These are phyloP conservation scores for Cephalopholis sonnerati DNA, from an alignment of 2,113 vertebrate genomes.

Conservation along the genomic window DNA sequence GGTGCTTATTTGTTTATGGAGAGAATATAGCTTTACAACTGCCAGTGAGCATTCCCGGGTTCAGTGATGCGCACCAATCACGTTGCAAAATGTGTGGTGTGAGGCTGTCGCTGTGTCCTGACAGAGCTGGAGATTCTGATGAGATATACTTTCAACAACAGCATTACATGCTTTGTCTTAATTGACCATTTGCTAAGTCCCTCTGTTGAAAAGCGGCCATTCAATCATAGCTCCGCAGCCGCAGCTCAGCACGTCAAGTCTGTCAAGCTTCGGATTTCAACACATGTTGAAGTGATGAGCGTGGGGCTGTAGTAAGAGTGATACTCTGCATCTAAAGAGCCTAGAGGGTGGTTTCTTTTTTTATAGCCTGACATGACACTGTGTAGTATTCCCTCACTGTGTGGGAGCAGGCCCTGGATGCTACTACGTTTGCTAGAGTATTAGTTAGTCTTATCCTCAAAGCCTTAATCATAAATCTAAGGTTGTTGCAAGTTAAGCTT, in stretches of 20 bases:
- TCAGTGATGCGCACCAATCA: constrained; percentile 51
- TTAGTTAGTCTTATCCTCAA: background rate
- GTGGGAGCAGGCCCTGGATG: background rate
- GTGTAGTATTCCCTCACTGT: background rate
- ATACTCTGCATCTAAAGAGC: background rate
- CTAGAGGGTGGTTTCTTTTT: background rate
- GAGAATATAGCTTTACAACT: constrained; percentile 58
- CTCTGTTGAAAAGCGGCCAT: background rate
- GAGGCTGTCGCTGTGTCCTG: background rate
- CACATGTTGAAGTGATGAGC: background rate
- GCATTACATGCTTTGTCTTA: background rate
- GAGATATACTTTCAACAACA: constrained; percentile 1
- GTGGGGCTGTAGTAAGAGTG: background rate
- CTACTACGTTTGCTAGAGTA: background rate
- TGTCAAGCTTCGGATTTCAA: background rate
- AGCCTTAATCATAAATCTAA: background rate
- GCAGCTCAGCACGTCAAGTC: background rate
- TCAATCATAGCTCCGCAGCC: background rate
- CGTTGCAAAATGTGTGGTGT: constrained; percentile 22
- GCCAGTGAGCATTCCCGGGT: constrained; percentile 38
- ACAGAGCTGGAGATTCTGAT: constrained; percentile 19
- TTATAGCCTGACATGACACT: background rate
- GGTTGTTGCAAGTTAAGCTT: background rate
- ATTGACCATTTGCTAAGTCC: background rate
- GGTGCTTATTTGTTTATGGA: constrained; percentile 43